Conservation (phyloP, 1,140 invertebrate species). For the Amphibalanus amphitrite region DNA sequence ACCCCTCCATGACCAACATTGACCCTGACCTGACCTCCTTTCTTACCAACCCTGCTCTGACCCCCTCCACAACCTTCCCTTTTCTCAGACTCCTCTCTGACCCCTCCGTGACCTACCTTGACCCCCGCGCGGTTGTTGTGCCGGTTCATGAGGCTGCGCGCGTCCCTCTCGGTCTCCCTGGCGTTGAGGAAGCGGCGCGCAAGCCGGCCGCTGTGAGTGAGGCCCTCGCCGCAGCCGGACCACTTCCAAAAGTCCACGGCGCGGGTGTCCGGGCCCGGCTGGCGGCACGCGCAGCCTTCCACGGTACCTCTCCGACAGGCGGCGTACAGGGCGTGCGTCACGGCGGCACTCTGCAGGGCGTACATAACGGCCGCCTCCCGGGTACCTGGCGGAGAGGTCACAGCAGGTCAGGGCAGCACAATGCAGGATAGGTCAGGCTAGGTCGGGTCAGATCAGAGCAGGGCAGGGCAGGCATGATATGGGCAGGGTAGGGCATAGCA, state of each 20-base stretch:
- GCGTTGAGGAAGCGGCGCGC: conserved; percentile 75
- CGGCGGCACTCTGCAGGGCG: conserved; percentile 84
- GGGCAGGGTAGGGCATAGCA: too few species aligned
- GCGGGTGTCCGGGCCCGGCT: conserved; percentile 31
- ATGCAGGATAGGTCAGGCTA: neutral
- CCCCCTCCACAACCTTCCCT: too few species aligned
- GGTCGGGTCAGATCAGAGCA: neutral
- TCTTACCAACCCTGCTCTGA: too few species aligned
- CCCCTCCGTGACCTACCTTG: conserved; percentile 58
- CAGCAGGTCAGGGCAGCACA: neutral
- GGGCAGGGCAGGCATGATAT: too few species aligned
- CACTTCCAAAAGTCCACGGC: conserved; percentile 70
- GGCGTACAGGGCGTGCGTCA: conserved; percentile 78
- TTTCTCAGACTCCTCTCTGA: too few species aligned
- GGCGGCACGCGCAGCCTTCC: conserved; percentile 86
- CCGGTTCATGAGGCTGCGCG: conserved; percentile 84
- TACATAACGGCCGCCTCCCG: conserved; percentile 91
- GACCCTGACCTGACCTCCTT: too few species aligned
- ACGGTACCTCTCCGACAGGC: conserved; percentile 88
- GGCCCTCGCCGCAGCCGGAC: conserved; percentile 90
- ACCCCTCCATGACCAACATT: too few species aligned
- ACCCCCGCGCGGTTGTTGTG: conserved; percentile 94
- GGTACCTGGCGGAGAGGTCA: conserved; percentile 4
- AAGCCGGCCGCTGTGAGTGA: conserved; percentile 79
- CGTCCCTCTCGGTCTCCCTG: conserved; percentile 67